Evolutionary conservation across 2,888 invertebrate species (phyloP).

Genomic region (Macrosiphum euphorbiae): DNA sequence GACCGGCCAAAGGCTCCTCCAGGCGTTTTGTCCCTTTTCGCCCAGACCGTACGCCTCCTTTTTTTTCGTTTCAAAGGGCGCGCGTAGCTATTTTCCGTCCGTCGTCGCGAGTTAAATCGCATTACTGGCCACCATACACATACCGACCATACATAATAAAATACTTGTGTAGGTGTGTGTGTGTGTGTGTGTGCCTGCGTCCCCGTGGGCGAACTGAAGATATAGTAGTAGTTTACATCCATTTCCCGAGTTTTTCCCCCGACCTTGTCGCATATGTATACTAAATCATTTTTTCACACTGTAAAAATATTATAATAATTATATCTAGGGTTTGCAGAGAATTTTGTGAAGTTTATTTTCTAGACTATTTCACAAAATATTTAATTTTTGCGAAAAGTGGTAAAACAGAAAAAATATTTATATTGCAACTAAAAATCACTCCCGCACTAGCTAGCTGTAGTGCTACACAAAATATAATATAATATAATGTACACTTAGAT

Average conservation of each 20-base stretch:
- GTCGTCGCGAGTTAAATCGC: conserved; percentile 48
- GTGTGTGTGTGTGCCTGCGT: neutral
- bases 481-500: too few species aligned
- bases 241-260: neutral
- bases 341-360: neutral
- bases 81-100: conserved; percentile 23
- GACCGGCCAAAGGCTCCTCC: conserved; percentile 31
- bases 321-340: neutral
- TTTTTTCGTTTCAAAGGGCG: conserved; percentile 45
- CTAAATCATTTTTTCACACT: neutral
- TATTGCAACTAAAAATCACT: neutral
- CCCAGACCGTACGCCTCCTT: conserved; percentile 1
- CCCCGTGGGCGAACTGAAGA: neutral
- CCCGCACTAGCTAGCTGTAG: neutral
- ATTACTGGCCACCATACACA: conserved; percentile 11
- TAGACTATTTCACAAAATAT: neutral
- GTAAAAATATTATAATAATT: neutral
- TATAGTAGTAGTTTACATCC: neutral
- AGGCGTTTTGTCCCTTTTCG: conserved; percentile 55
- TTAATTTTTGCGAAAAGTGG: neutral
- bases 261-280: neutral
- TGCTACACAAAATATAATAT: neutral
- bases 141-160: conserved; percentile 18
- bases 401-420: neutral
- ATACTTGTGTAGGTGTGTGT: neutral